Percentiles rank a stretch among this genome's conserved stretches.
These are phyloP conservation scores for Thereva unica DNA, from an alignment of 2,888 invertebrate genomes.

Conservation along the genomic window DNA sequence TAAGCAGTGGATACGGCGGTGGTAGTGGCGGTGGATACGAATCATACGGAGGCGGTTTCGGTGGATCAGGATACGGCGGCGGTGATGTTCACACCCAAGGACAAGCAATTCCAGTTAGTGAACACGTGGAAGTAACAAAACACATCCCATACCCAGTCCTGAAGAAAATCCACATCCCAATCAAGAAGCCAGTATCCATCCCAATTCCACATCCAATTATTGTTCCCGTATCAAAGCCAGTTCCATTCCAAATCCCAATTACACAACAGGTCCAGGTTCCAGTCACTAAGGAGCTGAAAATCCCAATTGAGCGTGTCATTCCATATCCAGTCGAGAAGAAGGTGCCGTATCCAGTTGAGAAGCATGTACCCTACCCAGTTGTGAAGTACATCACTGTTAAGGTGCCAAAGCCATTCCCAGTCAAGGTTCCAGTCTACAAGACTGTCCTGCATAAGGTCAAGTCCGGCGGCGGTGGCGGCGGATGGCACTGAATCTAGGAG, in stretches of 20 bases:
- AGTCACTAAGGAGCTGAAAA: constrained; percentile 67
- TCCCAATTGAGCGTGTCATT: constrained; percentile 66
- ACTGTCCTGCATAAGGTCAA: constrained; percentile 64
- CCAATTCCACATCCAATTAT: constrained; percentile 77
- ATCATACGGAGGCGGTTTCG: constrained; percentile 10
- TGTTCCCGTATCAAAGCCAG: constrained; percentile 75
- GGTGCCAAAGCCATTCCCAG: constrained; percentile 78
- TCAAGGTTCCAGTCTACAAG: constrained; percentile 72
- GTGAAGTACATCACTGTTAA: constrained; percentile 76
- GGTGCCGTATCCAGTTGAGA: constrained; percentile 75
- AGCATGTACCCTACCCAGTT: constrained; percentile 71
- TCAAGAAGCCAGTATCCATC: constrained; percentile 72
- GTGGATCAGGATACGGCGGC: constrained; percentile 21
- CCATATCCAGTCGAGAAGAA: constrained; percentile 75
- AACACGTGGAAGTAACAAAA: constrained; percentile 63
- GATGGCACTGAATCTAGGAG: constrained; percentile 44
- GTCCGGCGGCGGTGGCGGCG: constrained; percentile 37
- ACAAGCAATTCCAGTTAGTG: constrained; percentile 57
- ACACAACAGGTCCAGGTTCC: constrained; percentile 74
- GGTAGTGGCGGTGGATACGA: constrained; percentile 2
- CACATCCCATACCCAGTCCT: constrained; percentile 68
- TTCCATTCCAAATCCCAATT: constrained; percentile 76
- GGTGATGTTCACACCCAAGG: constrained; percentile 38
- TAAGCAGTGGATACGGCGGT: constrained; percentile 13
- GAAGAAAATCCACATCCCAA: constrained; percentile 74